These are phyloP conservation scores for Drosophila kohkoa DNA, from an alignment of 1,140 invertebrate species.

Conservation along the genomic window DNA sequence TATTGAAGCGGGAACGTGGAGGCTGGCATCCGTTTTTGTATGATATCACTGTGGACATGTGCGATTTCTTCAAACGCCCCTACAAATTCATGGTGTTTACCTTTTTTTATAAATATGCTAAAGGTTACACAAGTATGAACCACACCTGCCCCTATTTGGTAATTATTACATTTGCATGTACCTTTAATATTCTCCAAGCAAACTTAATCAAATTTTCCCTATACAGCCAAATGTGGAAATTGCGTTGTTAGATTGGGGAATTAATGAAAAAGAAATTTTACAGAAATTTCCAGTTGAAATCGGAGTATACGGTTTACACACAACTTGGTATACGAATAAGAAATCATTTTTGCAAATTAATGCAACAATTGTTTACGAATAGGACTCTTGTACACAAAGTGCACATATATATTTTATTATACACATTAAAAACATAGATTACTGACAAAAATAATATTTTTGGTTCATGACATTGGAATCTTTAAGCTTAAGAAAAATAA, in stretches of 20 bases:
- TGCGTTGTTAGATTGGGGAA: neutral
- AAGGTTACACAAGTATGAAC: neutral
- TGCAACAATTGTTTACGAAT: neutral
- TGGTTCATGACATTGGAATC: constrained; percentile 31
- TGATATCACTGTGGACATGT: constrained; percentile 26
- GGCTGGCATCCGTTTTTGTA: constrained; percentile 62
- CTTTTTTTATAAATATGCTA: neutral
- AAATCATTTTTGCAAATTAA: neutral
- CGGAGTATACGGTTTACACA: neutral
- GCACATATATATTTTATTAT: constrained; percentile 7
- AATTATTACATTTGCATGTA: neutral
- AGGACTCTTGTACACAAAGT: neutral
- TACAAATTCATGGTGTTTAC: neutral
- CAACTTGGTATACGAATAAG: neutral
- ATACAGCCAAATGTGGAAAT: neutral
- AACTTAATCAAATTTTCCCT: neutral
- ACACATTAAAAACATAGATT: neutral
- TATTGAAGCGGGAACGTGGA: neutral
- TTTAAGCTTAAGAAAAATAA: constrained; percentile 38
- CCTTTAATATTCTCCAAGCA: neutral
- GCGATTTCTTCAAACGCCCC: constrained; percentile 33
- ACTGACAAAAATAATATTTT: constrained; percentile 33
- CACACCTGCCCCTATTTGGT: constrained; percentile 11
- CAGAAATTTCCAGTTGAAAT: neutral
- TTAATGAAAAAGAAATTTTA: neutral